Percentiles rank a stretch among this genome's conserved stretches.
These are phyloP conservation scores for Megastigmus dorsalis DNA, from an alignment of 2,888 invertebrate genomes.

Conservation along the genomic window DNA sequence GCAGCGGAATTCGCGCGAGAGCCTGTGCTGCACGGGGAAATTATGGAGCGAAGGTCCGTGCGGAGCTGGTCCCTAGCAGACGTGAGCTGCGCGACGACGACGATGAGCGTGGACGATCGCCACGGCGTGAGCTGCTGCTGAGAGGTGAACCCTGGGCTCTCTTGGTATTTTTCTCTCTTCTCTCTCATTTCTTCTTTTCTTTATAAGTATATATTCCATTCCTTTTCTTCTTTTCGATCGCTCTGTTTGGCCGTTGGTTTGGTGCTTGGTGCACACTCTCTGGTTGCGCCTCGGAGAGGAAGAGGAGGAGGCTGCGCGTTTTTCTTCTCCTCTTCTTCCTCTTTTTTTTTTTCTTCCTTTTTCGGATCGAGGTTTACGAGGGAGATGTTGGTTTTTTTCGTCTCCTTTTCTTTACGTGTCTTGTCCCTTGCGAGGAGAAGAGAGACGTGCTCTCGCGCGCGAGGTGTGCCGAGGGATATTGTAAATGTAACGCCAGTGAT, in stretches of 20 bases:
- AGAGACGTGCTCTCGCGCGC: slow-evolving; percentile 13
- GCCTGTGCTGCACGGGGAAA: too few relatives aligned
- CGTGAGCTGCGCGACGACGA: background rate
- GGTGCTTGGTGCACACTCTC: too few relatives aligned
- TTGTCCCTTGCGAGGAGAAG: slow-evolving; percentile 19
- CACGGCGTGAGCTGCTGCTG: background rate
- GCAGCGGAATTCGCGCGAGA: background rate
- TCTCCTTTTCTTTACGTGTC: background rate
- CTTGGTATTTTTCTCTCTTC: too few relatives aligned
- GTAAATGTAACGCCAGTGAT: slow-evolving; percentile 10
- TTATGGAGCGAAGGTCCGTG: background rate
- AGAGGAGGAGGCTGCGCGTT: slow-evolving; percentile 11
- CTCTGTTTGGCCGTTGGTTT: background rate
- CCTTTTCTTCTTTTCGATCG: too few relatives aligned
- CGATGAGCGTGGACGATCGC: background rate
- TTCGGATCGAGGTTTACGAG: slow-evolving; percentile 26
- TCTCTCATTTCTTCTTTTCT: background rate
- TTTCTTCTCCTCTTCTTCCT: slow-evolving; percentile 29
- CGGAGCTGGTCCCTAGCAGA: slow-evolving; percentile 1
- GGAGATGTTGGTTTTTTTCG: slow-evolving; percentile 45
- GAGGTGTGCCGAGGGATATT: slow-evolving; percentile 6
- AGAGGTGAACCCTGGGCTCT: slow-evolving; percentile 21
- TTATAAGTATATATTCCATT: background rate
- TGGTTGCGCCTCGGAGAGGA: too few relatives aligned
- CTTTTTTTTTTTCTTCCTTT: slow-evolving; percentile 30